Conservation (phyloP, 2,888 invertebrate species). For the Lasius fuliginosus region DNA sequence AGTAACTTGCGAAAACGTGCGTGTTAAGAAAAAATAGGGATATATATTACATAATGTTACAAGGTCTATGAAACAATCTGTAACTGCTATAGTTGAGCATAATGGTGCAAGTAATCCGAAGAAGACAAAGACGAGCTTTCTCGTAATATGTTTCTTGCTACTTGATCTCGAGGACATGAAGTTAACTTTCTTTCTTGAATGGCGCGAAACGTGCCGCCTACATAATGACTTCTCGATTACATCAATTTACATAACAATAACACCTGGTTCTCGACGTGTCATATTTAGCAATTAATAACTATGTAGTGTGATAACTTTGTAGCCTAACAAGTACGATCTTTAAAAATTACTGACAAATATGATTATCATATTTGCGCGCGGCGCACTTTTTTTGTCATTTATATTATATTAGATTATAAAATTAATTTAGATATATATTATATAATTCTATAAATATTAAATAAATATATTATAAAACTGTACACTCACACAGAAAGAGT, state of each 20-base stretch:
- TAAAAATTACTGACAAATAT: neutral
- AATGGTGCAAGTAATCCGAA: neutral
- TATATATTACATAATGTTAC: neutral
- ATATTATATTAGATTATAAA: neutral
- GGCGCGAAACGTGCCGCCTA: conserved; percentile 38
- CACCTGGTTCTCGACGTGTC: neutral
- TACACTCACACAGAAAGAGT: neutral
- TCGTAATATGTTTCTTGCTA: neutral
- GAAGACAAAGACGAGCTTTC: neutral
- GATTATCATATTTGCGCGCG: neutral
- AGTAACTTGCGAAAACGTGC: neutral
- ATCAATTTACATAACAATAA: conserved; percentile 72
- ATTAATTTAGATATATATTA: neutral
- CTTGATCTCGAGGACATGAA: conserved; percentile 26
- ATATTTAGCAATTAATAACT: conserved; percentile 18
- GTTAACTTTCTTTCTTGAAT: conserved; percentile 62
- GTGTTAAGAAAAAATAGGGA: neutral
- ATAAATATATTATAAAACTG: neutral
- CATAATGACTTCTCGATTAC: conserved; percentile 39
- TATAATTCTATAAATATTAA: neutral
- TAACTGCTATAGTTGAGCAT: neutral
- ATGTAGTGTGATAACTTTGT: neutral
- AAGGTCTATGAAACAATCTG: neutral
- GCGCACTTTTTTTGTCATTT: neutral
- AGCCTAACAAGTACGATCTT: neutral